Conservation (phyloP, 2,113 vertebrate species). For the Rutilus rutilus region DNA sequence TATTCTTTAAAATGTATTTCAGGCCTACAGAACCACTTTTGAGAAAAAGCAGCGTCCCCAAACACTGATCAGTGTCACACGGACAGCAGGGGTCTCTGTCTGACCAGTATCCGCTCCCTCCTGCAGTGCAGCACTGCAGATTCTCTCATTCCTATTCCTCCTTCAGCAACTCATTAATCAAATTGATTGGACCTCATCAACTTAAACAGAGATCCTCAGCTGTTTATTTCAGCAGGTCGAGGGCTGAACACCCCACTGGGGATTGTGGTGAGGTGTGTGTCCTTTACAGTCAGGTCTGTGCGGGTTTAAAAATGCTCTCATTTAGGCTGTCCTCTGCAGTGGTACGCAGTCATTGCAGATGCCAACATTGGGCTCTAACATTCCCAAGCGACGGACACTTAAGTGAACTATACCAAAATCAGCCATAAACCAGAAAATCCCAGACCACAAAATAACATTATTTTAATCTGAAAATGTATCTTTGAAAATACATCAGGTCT, state of each 20-base stretch:
- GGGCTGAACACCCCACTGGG: slow-evolving; percentile 44
- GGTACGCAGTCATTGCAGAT: slow-evolving; percentile 31
- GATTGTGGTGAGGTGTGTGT: slow-evolving; percentile 34
- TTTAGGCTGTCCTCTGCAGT: slow-evolving; percentile 45
- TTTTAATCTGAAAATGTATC: background rate
- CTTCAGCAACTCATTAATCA: slow-evolving; percentile 56
- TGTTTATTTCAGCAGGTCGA: slow-evolving; percentile 53
- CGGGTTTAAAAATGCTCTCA: background rate
- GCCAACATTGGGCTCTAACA: background rate
- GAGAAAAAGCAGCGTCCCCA: background rate
- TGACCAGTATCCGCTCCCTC: slow-evolving; percentile 28
- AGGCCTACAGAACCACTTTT: background rate
- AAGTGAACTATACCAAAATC: background rate
- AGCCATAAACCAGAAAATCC: background rate
- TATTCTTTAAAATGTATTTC: background rate
- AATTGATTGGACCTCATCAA: slow-evolving; percentile 56
- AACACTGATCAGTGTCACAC: background rate
- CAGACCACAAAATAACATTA: background rate
- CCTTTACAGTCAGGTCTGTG: slow-evolving; percentile 17
- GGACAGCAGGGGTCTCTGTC: slow-evolving; percentile 59
- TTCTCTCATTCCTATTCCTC: slow-evolving; percentile 46
- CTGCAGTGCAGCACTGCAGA: slow-evolving; percentile 59
- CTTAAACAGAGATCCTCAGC: slow-evolving; percentile 49
- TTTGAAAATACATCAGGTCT: background rate
- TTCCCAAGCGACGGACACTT: background rate